These are phyloP conservation scores for Petrophora chlorosata DNA, from an alignment of 2,888 invertebrate species.

Conservation along the genomic window DNA sequence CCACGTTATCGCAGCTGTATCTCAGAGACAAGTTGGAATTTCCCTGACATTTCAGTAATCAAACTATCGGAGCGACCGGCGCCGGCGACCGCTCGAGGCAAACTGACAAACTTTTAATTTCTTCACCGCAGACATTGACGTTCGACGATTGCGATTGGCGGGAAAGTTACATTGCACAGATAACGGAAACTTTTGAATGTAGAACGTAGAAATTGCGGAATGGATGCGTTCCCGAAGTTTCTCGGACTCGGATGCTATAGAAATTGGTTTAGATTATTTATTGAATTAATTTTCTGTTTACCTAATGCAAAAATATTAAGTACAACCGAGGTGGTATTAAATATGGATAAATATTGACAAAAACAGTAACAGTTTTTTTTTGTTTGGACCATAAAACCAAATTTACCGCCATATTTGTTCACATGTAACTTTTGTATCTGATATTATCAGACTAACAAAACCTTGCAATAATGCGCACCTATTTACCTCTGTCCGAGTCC, in stretches of 20 bases:
- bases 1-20: constrained; percentile 22
- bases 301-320: no score
- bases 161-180: constrained; percentile 76
- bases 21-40: constrained; percentile 35
- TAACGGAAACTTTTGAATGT: constrained; percentile 63
- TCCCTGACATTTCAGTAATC: constrained; percentile 47
- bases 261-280: constrained; percentile 37
- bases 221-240: constrained; percentile 50
- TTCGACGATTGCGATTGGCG: constrained; percentile 75
- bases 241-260: constrained; percentile 35
- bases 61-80: constrained; percentile 61
- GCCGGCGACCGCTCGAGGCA: constrained; percentile 66
- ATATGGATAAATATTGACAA: no score
- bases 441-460: constrained; percentile 17
- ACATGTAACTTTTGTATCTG: no score
- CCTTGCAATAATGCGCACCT: constrained; percentile 20
- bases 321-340: no score
- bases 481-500: constrained; percentile 20
- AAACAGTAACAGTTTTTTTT: no score
- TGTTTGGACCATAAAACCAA: no score
- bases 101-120: constrained; percentile 80
- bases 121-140: constrained; percentile 75
- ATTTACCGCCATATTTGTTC: no score
- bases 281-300: constrained; percentile 28
- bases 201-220: constrained; percentile 58